Percentiles rank a stretch among this genome's conserved stretches.
Evolutionary conservation across 2,113 vertebrate genomes (phyloP).

Genomic region (Gadus macrocephalus): DNA sequence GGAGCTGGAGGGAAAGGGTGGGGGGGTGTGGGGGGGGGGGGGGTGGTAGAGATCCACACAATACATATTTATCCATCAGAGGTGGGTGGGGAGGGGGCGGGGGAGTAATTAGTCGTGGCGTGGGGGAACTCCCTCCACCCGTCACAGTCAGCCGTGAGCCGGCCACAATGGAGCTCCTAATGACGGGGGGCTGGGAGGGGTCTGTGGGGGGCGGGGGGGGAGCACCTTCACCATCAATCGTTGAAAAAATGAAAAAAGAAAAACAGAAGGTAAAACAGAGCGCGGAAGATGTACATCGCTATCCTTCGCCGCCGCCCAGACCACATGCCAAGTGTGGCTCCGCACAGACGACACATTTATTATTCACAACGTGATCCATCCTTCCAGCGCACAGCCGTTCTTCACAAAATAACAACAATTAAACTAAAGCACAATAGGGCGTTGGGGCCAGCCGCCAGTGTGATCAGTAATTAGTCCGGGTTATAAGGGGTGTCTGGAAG

Average conservation of each 20-base stretch:
- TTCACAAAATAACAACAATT: conserved; percentile 83
- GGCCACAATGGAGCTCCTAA: conserved; percentile 83
- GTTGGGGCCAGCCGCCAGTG: conserved; percentile 56
- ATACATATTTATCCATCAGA: conserved; percentile 90
- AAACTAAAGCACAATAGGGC: conserved; percentile 76
- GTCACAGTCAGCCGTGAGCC: conserved; percentile 80
- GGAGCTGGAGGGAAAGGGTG: conserved; percentile 34
- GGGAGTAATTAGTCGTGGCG: conserved; percentile 92
- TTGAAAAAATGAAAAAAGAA: conserved; percentile 38
- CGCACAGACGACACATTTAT: conserved; percentile 93
- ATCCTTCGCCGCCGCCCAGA: conserved; percentile 31
- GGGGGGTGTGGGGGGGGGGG: conserved; percentile 62
- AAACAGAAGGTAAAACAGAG: conserved; percentile 34
- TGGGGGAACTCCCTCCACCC: conserved; percentile 78
- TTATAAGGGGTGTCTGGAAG: conserved; percentile 62
- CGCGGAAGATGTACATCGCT: conserved; percentile 44
- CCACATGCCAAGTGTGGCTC: conserved; percentile 73
- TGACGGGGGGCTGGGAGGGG: conserved; percentile 79
- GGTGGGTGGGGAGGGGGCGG: conserved; percentile 73
- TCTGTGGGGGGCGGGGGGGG: conserved; percentile 39
- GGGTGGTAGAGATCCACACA: conserved; percentile 74
- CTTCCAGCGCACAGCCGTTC: conserved; percentile 68
- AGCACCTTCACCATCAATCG: conserved; percentile 63
- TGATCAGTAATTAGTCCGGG: conserved; percentile 75
- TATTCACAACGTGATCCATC: conserved; percentile 86